Evolutionary conservation across 2,888 invertebrate genomes (phyloP).

Genomic region (Hirtodrosophila alboralis): DNA sequence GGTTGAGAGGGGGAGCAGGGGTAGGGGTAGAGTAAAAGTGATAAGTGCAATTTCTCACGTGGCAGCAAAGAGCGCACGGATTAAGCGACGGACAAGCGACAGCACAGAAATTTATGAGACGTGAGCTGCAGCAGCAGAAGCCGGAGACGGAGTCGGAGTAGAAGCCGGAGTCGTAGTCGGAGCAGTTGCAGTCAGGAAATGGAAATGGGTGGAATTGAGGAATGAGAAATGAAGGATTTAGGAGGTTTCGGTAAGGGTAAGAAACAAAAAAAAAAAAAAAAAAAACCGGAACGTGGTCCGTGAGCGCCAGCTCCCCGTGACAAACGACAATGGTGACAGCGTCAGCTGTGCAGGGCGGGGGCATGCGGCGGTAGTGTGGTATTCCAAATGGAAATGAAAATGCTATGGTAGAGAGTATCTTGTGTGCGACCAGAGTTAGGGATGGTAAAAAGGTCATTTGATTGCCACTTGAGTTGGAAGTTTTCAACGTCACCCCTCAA

Average conservation of each 20-base stretch:
- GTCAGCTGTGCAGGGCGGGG: conserved; percentile 59
- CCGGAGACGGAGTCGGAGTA: conserved; percentile 14
- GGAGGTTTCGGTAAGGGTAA: neutral
- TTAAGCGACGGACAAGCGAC: conserved; percentile 65
- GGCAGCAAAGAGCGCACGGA: conserved; percentile 61
- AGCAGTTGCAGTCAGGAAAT: conserved; percentile 4
- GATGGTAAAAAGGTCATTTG: conserved; percentile 19
- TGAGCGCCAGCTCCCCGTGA: conserved; percentile 48
- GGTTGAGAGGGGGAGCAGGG: neutral
- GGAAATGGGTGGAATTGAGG: neutral
- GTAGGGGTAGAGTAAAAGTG: conserved; percentile 37
- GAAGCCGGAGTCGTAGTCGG: conserved; percentile 1
- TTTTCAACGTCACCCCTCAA: conserved; percentile 31
- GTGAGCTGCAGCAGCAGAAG: conserved; percentile 46
- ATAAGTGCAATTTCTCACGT: conserved; percentile 78
- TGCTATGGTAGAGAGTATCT: no score
- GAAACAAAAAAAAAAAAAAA: no score
- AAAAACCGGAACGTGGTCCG: conserved; percentile 23
- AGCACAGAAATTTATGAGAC: conserved; percentile 71
- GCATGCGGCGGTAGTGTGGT: conserved; percentile 14
- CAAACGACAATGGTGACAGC: conserved; percentile 64
- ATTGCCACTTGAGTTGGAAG: conserved; percentile 55
- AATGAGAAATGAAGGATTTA: neutral
- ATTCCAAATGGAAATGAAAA: conserved; percentile 41
- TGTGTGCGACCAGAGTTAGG: neutral